These are phyloP conservation scores for Lemur catta DNA, from an alignment of 2,797 vertebrate genomes.

Conservation along the genomic window DNA sequence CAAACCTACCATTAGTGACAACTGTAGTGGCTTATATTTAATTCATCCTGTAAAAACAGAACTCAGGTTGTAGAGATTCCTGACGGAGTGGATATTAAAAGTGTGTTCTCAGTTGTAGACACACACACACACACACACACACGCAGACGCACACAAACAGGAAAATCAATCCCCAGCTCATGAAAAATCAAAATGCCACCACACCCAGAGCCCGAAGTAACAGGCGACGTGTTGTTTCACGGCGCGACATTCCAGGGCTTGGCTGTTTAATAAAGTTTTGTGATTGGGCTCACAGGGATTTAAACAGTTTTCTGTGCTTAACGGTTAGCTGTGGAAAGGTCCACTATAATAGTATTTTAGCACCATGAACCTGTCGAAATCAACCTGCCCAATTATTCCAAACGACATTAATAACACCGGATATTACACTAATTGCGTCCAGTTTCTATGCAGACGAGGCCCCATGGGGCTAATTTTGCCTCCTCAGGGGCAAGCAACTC, in stretches of 20 bases:
- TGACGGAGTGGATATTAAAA: rapidly evolving
- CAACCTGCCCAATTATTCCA: conserved; percentile 87
- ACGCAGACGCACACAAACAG: no score
- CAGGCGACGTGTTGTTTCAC: not conserved
- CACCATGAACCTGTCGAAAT: conserved; percentile 87
- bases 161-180: rapidly evolving
- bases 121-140: no score
- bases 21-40: rapidly evolving
- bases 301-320: conserved; percentile 81
- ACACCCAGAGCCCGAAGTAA: not conserved
- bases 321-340: conserved; percentile 81
- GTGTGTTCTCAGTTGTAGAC: rapidly evolving
- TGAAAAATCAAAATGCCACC: not conserved
- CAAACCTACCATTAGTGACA: rapidly evolving
- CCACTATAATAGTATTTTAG: conserved; percentile 86
- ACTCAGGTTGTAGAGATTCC: not conserved
- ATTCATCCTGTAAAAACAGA: not conserved
- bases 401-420: conserved; percentile 85
- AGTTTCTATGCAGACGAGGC: conserved; percentile 87
- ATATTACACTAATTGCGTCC: conserved; percentile 87
- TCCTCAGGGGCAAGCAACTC: conserved; percentile 81
- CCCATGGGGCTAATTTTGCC: conserved; percentile 82
- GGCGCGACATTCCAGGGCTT: conserved; percentile 34
- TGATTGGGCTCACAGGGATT: conserved; percentile 75
- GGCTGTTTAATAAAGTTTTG: conserved; percentile 66